Base-by-base conservation (phyloP, 1,140 invertebrate genomes). In the Mylabris phalerata region DNA sequence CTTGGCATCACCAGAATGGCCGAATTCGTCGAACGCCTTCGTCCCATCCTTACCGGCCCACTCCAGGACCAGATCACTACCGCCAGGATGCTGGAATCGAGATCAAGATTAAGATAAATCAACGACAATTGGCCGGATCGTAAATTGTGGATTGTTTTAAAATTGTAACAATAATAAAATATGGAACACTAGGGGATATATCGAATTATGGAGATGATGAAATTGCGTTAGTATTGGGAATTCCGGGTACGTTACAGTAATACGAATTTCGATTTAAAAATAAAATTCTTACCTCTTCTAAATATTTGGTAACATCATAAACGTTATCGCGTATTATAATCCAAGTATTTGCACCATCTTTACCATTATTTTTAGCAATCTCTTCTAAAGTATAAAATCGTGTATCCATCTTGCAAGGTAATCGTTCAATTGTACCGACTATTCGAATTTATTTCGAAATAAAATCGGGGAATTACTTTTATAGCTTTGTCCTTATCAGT, bases 1-100 rank as follows among this genome's bases (percentile, higher is more conserved):
- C 40, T 70, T 75, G 0, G 86, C 84, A 67, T 86, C 83, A 0
- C 72, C 68, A 0, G 83, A 83, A 72, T 88, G 86, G 5, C 83
- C 84, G 1, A 76, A 78, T 11, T 85, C 78, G 43, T 85, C 77
- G 68, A 87, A 87, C 4, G 73, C 82, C 57, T 73, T 76, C 0
- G 82, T 85, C 1, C 75, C 79, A 69, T 88, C 84, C 61, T 74
- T 80, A 42, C 86, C 86, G 0, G 79, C 84, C 40, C 78, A 82
- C 63, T 86, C 84, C 5, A 74, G 58, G 9, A 88, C 73, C 3
- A 81, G 66, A 13, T 86, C 83, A 0, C 55, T 57, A 3, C 85
- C 85, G 6, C 82, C 86, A 1, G 86, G 86, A 75, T 88, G 86
- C 82, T 85, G 61, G n/a, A 73, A 70, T 52, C 47, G 55, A 45